Base-by-base conservation (phyloP, 30 jellyfish, hydroid and myxozoan genomes). In the Aurelia aurita complex sp. Pacific region DNA sequence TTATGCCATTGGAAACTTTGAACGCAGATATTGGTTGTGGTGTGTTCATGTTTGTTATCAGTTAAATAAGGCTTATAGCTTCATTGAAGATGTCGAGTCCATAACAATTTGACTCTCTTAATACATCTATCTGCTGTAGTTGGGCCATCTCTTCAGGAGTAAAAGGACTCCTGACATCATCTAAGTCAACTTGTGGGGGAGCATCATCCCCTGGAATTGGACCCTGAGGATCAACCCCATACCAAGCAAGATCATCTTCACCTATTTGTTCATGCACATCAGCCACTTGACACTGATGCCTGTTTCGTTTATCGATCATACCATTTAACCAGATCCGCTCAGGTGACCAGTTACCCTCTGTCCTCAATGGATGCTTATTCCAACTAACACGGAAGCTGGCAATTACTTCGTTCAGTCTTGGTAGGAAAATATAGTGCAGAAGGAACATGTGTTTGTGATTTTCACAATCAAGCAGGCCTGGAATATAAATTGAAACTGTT, bases 341-440 rank as follows among this genome's bases (percentile, higher is more conserved):
- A 36, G 82, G 82, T 36, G 67, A 16, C 82, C 82, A 72, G 82
- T 38, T 72, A 72, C 46, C 68, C 66, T 76, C 86, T 51, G 80
- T 76, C 19, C 86, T 36, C 15, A 76, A 51, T 11, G 86, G 86
- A 53, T 76, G 86, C 15, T 5, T 54, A 53, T 76, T 76, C 86
- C 86, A 46, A 13, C 29, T 17, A 1, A 29, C n/a, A 42, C 16
- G 14, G 43, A 76, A 76, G 42, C 76, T 67, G 76, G 76, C 32
- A 3, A 67, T 38, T 38, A 38, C 50, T 38, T 2, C 50, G 5
- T 38, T 38, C 50, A 38, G 50, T 4, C 50, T 38, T 38, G 50
- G 5, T 4, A 38, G 5, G 50, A 38, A 38, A 4, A 38, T 38
- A 4, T 38, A 38, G 50, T 38, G 50, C 50, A 38, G 50, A 38